Evolutionary conservation across 1,140 invertebrate species (phyloP), one percentile per base, ranked within the genome.

Genomic region (Calycopis cecrops): DNA sequence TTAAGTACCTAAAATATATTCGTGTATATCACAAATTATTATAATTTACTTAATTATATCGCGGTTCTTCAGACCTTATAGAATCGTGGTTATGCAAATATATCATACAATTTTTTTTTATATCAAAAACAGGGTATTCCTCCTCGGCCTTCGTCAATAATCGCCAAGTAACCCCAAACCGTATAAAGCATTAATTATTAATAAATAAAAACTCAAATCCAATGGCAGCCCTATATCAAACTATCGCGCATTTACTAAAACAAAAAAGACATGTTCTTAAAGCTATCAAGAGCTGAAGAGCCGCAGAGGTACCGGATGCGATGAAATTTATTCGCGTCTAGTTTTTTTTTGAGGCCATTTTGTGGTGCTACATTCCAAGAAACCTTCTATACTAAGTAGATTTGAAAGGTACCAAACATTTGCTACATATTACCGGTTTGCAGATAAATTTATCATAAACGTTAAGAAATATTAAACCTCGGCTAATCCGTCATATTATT

Each of bases 291-390:
- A 79, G 71, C 67, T 71, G 78, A 79, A 68, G 72, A 79, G 69
- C 75, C 79, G 68, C 72, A 68, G 76, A 78, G 76, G 79, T 82
- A 85, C 84, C 83, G 79, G 79, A 84, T 80, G 76, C 77, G 73
- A 85, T 87, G 73, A 83, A 79, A 82, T 82, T 78, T 85, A 83
- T 84, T 83, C 76, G 80, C 78, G 68, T 77, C 78, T 83, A 83
- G 76, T 84, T 84, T 82, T 78, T n/a, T 28, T 82, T 79, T 66
- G 62, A 77, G 73, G 59, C 63, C 63, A 71, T 77, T 71, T 73
- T 67, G 76, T 71, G 71, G 67, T 71, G 71, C 72, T 78, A 80
- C 79, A 82, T 85, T 82, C 79, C 79, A 69, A 72, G 67, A 70
- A 76, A 70, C 65, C 67, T 77, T 73, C 69, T 71, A 59, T 73